Evolutionary conservation across 2,797 vertebrate species (phyloP).

Genomic region (Gallinago nigripennis): DNA sequence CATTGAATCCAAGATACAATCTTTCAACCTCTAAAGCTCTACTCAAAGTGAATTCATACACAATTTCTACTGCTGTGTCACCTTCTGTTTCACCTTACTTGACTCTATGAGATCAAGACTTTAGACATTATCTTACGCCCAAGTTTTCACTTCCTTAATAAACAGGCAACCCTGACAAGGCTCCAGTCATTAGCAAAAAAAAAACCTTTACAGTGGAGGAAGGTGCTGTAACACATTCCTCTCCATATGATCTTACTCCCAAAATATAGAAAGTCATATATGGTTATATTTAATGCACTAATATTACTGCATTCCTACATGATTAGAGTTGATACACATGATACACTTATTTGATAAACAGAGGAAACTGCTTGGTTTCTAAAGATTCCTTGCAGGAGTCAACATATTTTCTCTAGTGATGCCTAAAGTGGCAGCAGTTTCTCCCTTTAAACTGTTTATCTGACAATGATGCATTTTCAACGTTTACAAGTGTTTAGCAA

Average conservation of each 20-base stretch:
- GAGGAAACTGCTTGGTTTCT: neutral
- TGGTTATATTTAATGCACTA: neutral
- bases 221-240: neutral
- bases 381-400: neutral
- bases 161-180: neutral
- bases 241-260: neutral
- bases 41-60: neutral
- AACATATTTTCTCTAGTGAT: neutral
- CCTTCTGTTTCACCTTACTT: neutral
- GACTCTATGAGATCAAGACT: neutral
- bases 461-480: neutral
- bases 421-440: neutral
- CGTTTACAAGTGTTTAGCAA: neutral
- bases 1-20: neutral
- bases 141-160: neutral
- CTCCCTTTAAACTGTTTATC: neutral
- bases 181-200: neutral
- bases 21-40: neutral
- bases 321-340: neutral
- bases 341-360: neutral
- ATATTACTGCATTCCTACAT: neutral
- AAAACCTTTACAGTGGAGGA: neutral
- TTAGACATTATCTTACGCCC: neutral
- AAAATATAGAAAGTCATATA: neutral
- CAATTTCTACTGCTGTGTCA: neutral